Conservation (phyloP, 2,797 vertebrate species). For the Rhadinocentrus ornatus region DNA sequence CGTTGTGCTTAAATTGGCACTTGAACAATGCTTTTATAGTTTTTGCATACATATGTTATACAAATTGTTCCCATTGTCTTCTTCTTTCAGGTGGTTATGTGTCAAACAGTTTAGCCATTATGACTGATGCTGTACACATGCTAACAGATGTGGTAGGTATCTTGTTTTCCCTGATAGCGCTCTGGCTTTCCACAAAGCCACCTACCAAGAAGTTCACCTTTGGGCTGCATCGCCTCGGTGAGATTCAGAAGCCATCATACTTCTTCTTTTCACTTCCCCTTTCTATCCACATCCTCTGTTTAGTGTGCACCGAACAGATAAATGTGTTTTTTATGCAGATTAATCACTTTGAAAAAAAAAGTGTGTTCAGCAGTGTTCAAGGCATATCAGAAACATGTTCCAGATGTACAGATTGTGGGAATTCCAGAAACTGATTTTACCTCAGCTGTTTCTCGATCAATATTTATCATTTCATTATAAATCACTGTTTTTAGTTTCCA, state of each 20-base stretch:
- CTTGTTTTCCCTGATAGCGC: conserved; percentile 92
- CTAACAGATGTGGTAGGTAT: conserved; percentile 94
- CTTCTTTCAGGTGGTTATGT: conserved; percentile 89
- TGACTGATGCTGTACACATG: conserved; percentile 98
- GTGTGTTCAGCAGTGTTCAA: conserved; percentile 25
- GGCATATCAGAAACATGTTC: background rate
- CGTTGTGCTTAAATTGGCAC: too few species aligned
- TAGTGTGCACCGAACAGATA: background rate
- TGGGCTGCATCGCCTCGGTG: conserved; percentile 95
- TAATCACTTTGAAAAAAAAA: conserved; percentile 15
- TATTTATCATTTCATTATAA: conserved; percentile 5
- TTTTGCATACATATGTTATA: background rate
- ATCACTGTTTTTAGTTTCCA: background rate
- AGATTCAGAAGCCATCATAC: conserved; percentile 33
- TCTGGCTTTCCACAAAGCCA: conserved; percentile 94
- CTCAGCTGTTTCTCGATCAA: background rate
- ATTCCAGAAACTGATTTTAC: background rate
- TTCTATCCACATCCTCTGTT: background rate
- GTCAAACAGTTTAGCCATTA: conserved; percentile 96
- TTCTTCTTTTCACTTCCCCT: background rate
- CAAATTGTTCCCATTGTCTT: background rate
- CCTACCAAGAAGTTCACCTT: conserved; percentile 94
- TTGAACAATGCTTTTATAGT: background rate
- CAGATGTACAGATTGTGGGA: background rate
- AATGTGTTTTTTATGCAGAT: conserved; percentile 1